Evolutionary conservation across 2,113 vertebrate species (phyloP), one percentile per base, ranked within the genome.

Genomic region (Stegastes partitus): DNA sequence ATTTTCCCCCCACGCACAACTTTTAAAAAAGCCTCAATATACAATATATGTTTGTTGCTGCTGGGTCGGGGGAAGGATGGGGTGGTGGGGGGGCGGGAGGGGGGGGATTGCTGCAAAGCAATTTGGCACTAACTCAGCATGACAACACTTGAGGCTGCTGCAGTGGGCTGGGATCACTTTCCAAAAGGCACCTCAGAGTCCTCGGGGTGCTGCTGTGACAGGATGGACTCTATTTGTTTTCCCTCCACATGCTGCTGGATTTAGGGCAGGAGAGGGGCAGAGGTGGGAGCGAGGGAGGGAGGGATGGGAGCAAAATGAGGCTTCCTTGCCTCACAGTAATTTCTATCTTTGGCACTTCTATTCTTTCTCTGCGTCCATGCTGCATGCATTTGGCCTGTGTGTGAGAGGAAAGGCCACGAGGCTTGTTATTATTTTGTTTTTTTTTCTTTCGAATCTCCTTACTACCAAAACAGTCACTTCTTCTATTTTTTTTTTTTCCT

Each of bases 161-260:
- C 87, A 78, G 81, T 77, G 77, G 79, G 81, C 87, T 83, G 62
- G 76, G 84, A 87, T 89, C 86, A 78, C 87, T 92, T 87, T 91
- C 89, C 76, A 84, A 87, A 86, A 91, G 85, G 82, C 84, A 81
- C 77, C 84, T 76, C 69, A 0, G 45, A 76, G 74, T 87, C 78
- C 89, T 72, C 19, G 4, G 85, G 87, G 80, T 78, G 81, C 87
- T 89, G 85, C 83, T 84, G 90, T 57, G 77, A 89, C 66, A 65
- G 83, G 82, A 88, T 92, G 86, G 88, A 89, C 85, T 88, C 82
- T 86, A 91, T 93, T 91, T 94, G 89, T 88, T 89, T 81, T 87
- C 72, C 57, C 81, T 70, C 77, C 82, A 87, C 80, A 91, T 91
- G 89, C 87, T 87, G 83, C 68, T 87, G 89, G 93, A 90, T 91